These are phyloP conservation scores for Nomada fucata DNA, from an alignment of 2,888 invertebrate species.

Conservation along the genomic window DNA sequence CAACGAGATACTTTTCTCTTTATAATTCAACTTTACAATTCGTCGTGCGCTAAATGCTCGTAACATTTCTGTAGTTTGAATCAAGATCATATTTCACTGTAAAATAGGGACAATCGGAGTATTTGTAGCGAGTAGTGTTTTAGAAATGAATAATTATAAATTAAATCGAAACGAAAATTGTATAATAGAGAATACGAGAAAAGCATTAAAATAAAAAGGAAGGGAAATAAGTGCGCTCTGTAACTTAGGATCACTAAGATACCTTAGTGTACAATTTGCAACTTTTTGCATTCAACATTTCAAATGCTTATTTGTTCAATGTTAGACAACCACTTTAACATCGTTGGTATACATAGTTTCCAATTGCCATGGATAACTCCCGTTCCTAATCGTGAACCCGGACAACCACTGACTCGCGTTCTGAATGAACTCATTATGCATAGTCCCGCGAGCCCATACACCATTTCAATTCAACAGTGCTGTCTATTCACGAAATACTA, in stretches of 20 bases:
- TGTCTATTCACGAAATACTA: constrained; percentile 75
- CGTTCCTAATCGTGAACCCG: constrained; percentile 9
- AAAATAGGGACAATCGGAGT: neutral
- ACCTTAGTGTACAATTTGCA: no score
- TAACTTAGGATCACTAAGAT: no score
- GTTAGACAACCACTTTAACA: neutral
- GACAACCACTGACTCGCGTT: constrained; percentile 67
- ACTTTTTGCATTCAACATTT: no score
- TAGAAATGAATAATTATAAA: no score
- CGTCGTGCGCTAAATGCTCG: neutral
- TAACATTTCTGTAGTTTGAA: neutral
- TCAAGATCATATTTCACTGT: neutral
- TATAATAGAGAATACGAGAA: no score
- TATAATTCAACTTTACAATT: neutral
- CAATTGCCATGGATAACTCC: neutral
- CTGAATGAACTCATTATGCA: constrained; percentile 80
- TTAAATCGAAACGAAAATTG: no score
- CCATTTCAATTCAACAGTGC: constrained; percentile 79
- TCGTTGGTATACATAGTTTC: neutral
- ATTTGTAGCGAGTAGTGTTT: no score
- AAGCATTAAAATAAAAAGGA: no score
- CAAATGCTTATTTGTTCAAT: no score
- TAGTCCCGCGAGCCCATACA: constrained; percentile 67
- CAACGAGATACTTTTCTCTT: constrained; percentile 2
- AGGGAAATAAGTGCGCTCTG: no score